These are phyloP conservation scores for Petrocephalus microphthalmus DNA, from an alignment of 2,113 vertebrate species.

Conservation along the genomic window DNA sequence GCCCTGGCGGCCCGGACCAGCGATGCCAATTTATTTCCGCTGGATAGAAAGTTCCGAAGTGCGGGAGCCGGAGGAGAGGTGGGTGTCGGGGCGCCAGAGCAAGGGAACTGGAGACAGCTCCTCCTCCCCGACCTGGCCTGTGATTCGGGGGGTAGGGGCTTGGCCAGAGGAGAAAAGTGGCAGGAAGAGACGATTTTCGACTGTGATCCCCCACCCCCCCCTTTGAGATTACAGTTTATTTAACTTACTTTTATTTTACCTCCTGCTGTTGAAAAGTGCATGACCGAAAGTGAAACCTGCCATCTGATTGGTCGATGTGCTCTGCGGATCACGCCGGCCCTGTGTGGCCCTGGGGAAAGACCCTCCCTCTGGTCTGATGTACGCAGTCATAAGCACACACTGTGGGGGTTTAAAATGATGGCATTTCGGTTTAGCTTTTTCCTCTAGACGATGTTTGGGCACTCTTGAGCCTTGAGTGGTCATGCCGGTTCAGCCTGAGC, in stretches of 20 bases:
- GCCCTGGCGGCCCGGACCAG: background rate
- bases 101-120: background rate
- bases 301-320: background rate
- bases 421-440: background rate
- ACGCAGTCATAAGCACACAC: background rate
- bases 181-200: background rate
- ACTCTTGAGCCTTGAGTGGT: background rate
- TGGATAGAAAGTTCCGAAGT: background rate
- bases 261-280: background rate
- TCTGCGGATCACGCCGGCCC: background rate
- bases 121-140: background rate
- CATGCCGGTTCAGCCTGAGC: background rate
- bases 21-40: background rate
- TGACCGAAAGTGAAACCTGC: background rate
- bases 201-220: constrained; percentile 20
- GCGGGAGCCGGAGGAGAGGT: background rate
- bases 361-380: background rate
- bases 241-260: background rate
- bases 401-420: background rate
- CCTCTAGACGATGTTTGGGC: background rate
- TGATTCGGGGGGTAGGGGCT: background rate
- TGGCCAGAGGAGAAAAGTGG: background rate
- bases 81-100: background rate
- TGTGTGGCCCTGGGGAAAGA: background rate
- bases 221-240: constrained; percentile 27